Evolutionary conservation across 2,888 invertebrate species (phyloP).

Genomic region (Scaeva pyrastri): DNA sequence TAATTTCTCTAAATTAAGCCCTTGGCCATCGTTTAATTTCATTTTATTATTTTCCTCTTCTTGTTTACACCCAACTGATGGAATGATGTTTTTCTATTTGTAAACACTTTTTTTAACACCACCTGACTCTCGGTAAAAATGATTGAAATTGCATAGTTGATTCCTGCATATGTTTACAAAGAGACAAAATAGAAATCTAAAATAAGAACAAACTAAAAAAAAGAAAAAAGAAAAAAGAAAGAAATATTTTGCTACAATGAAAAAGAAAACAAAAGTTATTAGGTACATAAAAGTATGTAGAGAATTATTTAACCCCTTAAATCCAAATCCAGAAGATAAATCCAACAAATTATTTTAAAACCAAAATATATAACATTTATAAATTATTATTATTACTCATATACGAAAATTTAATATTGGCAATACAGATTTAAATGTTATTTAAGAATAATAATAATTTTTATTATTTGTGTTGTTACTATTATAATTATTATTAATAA

Average conservation of each 20-base stretch:
- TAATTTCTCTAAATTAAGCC: conserved; percentile 12
- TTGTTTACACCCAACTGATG: too few species aligned
- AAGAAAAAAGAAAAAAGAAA: too few species aligned
- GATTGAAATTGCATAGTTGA: conserved; percentile 20
- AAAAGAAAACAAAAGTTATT: conserved; percentile 14
- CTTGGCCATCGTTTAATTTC: conserved; percentile 3
- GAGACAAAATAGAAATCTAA: conserved; percentile 22
- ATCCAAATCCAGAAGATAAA: conserved; percentile 16
- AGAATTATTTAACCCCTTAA: conserved; percentile 34
- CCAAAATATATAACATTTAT: conserved; percentile 43
- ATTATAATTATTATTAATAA: conserved; percentile 53
- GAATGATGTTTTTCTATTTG: conserved; percentile 15
- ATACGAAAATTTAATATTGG: conserved; percentile 28
- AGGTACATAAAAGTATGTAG: conserved; percentile 28
- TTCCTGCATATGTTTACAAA: conserved; percentile 27
- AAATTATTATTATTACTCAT: conserved; percentile 15
- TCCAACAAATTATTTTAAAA: conserved; percentile 36
- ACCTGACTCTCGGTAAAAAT: conserved; percentile 17
- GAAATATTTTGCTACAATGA: conserved; percentile 67
- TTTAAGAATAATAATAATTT: conserved; percentile 22
- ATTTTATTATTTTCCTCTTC: background rate
- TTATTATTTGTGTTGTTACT: conserved; percentile 62
- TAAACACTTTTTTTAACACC: background rate
- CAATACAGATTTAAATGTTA: conserved; percentile 39
- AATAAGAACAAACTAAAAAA: conserved; percentile 15